These are phyloP conservation scores for Arge pagana DNA, from an alignment of 2,888 invertebrate genomes.

Conservation along the genomic window DNA sequence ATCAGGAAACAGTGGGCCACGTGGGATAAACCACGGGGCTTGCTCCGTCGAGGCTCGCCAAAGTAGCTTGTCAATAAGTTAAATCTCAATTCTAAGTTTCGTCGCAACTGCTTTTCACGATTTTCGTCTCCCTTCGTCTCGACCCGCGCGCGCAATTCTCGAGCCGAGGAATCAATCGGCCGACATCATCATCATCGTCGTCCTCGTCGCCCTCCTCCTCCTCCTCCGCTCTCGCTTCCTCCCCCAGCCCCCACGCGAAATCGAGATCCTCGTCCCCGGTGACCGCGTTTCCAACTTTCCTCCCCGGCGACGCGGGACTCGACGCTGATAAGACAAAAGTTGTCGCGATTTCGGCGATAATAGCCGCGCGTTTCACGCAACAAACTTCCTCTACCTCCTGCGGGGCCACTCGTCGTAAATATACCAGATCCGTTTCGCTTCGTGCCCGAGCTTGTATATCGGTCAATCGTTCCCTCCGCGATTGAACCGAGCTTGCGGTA, in stretches of 20 bases:
- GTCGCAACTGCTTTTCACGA: slow-evolving; percentile 20
- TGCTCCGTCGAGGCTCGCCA: slow-evolving; percentile 50
- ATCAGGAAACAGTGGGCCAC: slow-evolving; percentile 55
- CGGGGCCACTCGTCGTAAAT: slow-evolving; percentile 46
- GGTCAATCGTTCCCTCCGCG: too few relatives aligned
- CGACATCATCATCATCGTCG: not conserved
- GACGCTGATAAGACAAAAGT: slow-evolving; percentile 49
- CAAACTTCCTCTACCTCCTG: slow-evolving; percentile 38
- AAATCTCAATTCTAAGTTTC: slow-evolving; percentile 58
- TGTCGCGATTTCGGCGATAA: slow-evolving; percentile 44
- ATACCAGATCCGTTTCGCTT: slow-evolving; percentile 30
- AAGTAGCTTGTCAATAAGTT: slow-evolving; percentile 59
- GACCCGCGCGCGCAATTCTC: slow-evolving; percentile 19
- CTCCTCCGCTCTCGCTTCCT: slow-evolving; percentile 20
- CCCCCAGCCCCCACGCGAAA: slow-evolving; percentile 10
- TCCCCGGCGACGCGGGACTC: slow-evolving; percentile 10
- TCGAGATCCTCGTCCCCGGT: too few relatives aligned
- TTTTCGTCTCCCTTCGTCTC: slow-evolving; percentile 22
- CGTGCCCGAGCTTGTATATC: slow-evolving; percentile 14
- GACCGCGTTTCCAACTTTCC: slow-evolving; percentile 4
- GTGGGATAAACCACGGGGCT: slow-evolving; percentile 33
- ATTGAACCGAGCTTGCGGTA: too few relatives aligned
- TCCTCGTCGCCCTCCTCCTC: slow-evolving; percentile 23
- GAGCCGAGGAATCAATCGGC: slow-evolving; percentile 14
- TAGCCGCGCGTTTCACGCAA: slow-evolving; percentile 45